Evolutionary conservation across 2,888 invertebrate species (phyloP), one percentile per base, ranked within the genome.

Genomic region (Harmothoe impar): DNA sequence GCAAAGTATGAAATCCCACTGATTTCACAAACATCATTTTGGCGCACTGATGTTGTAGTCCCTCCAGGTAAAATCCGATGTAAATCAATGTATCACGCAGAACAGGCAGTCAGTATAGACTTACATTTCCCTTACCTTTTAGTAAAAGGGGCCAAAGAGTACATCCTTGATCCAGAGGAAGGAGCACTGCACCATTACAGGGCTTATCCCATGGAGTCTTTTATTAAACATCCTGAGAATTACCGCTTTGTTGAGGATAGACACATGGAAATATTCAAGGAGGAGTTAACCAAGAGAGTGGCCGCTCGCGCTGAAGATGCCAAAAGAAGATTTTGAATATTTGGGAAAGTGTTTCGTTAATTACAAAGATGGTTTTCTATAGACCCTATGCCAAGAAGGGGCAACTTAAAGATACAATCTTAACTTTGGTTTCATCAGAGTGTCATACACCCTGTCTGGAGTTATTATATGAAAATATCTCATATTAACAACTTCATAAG

Each of bases 61-160:
- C 92, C 92, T 35, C 89, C 92, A 0, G 92, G 92, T 5, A 92
- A 91, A 52, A 92, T 92, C 23, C 90, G 92, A 17, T 92, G 92
- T 85, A 92, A 92, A 86, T 68, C 92, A 17, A 91, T 92, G 91
- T 92, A 92, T 89, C 25, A 56, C 1, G 90, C 91, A 17, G 84
- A 62, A 7, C 33, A 84, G 20, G 90, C 90, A 0, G 78, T 92
- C 25, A 91, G 81, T 23, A 78, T 91, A 33, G 91, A 92, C 72
- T n/a, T 92, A 17, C 92, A 92, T 78, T 92, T 91, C 81, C 91
- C 90, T 7, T 91, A 92, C 62, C 17, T 29, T 20, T 68, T 92
- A 5, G 35, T 92, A 0, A 51, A 88, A 5, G 90, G 90, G 0
- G 88, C 89, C 12, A 29, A 56, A 17, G 91, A 91, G 72, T 91